A percentile compares a stretch with the other conserved stretches of the same genome.
phyloP scores from a whole-genome alignment of 2,113 vertebrate genomes.

The Castor canadensis region DNA sequence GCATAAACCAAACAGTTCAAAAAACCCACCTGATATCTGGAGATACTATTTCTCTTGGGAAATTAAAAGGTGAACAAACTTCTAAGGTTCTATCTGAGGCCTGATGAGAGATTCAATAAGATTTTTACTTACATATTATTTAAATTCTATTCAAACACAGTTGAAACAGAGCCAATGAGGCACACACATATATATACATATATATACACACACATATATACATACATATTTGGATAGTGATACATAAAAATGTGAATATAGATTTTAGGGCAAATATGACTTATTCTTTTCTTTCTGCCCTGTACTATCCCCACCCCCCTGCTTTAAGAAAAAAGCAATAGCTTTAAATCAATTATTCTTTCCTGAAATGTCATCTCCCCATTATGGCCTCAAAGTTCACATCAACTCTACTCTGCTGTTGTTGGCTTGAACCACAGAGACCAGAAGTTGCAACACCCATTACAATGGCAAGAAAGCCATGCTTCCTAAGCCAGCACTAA shows the following conservation, averaged over 20 bases:
- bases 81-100: neutral
- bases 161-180: slow-evolving; percentile 2
- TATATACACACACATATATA: neutral
- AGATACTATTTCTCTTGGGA: slow-evolving; percentile 36
- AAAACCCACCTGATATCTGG: neutral
- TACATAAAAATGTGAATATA: slow-evolving; percentile 1
- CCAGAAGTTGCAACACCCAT: slow-evolving; percentile 48
- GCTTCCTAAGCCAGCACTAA: slow-evolving; percentile 63
- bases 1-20: slow-evolving; percentile 29
- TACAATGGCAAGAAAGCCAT: slow-evolving; percentile 53
- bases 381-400: slow-evolving; percentile 61
- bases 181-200: neutral
- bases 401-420: slow-evolving; percentile 58
- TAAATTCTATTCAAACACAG: slow-evolving; percentile 35
- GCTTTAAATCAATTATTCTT: slow-evolving; percentile 55
- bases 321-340: slow-evolving; percentile 53
- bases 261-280: slow-evolving; percentile 5
- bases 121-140: slow-evolving; percentile 35
- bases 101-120: slow-evolving; percentile 7
- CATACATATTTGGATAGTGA: neutral
- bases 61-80: slow-evolving; percentile 38
- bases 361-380: slow-evolving; percentile 63
- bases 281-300: slow-evolving; percentile 28
- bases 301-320: neutral
- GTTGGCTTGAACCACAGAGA: slow-evolving; percentile 61